Conservation (phyloP, 1,140 invertebrate genomes). For the Nylanderia fulva region DNA sequence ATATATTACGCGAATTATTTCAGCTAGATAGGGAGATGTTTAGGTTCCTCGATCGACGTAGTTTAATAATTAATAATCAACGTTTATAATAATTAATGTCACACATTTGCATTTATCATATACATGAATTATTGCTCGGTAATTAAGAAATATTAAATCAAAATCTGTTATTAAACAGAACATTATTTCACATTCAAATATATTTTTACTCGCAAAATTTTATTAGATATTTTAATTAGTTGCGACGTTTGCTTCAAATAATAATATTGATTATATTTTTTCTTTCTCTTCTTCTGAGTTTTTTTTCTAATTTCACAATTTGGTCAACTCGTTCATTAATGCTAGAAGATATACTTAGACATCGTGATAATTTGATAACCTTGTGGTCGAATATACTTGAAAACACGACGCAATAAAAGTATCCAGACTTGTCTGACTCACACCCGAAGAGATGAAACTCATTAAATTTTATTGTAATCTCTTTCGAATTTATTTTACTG, state of each 20-base stretch:
- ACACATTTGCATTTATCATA: slow-evolving; percentile 6
- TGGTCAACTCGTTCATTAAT: not conserved
- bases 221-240: too few species aligned
- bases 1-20: slow-evolving; percentile 6
- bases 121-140: too few species aligned
- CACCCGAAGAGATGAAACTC: not conserved
- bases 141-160: slow-evolving; percentile 6
- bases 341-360: not conserved
- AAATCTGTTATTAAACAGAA: not conserved
- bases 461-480: not conserved
- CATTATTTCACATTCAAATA: slow-evolving; percentile 21
- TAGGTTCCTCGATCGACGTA: not conserved
- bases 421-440: not conserved
- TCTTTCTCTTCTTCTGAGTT: not conserved
- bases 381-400: not conserved
- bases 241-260: not conserved
- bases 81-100: too few species aligned
- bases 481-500: not conserved
- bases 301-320: not conserved
- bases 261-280: not conserved
- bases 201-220: slow-evolving; percentile 27
- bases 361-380: not conserved
- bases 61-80: not conserved
- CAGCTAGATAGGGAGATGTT: not conserved
- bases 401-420: not conserved